A percentile compares a stretch with the other conserved stretches of the same genome.
phyloP scores from a whole-genome alignment of 2,888 invertebrate genomes.

The Oscheius onirici region DNA sequence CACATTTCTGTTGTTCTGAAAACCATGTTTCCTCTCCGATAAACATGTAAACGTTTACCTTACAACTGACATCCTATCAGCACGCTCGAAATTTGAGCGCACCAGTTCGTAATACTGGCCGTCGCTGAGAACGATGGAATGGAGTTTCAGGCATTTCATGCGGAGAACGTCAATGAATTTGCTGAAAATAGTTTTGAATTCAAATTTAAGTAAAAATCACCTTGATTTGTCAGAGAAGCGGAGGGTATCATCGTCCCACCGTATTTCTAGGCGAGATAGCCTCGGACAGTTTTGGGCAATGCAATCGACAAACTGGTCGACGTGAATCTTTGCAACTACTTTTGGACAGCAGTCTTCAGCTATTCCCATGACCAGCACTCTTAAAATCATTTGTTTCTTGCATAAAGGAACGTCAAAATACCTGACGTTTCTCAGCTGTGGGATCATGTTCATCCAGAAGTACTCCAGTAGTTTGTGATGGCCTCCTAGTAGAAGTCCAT shows the following conservation, averaged over 20 bases:
- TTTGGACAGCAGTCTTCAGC: slow-evolving; percentile 94
- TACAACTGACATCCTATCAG: slow-evolving; percentile 94
- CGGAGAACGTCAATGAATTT: slow-evolving; percentile 97
- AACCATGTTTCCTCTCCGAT: background rate
- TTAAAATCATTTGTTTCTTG: too few relatives aligned
- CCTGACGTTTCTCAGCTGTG: slow-evolving; percentile 90
- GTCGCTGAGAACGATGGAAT: slow-evolving; percentile 92
- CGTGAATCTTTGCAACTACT: slow-evolving; percentile 81
- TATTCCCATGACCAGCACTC: slow-evolving; percentile 96
- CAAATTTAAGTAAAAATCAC: slow-evolving; percentile 32
- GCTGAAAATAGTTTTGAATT: slow-evolving; percentile 73
- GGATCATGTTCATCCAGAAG: slow-evolving; percentile 94
- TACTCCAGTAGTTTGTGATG: slow-evolving; percentile 89
- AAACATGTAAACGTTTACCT: slow-evolving; percentile 60
- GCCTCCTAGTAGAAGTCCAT: slow-evolving; percentile 93
- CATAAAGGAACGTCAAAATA: slow-evolving; percentile 72
- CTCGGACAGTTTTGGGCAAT: slow-evolving; percentile 90
- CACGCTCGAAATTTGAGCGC: slow-evolving; percentile 98
- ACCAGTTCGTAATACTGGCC: slow-evolving; percentile 99
- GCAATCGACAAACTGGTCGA: slow-evolving; percentile 96
- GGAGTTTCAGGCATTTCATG: slow-evolving; percentile 90
- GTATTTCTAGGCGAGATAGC: slow-evolving; percentile 89
- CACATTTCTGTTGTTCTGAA: slow-evolving; percentile 90
- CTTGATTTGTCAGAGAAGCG: slow-evolving; percentile 97
- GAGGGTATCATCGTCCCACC: slow-evolving; percentile 98